Base-by-base conservation (phyloP, 1,140 invertebrate genomes). In the Sminthurides bifidus region DNA sequence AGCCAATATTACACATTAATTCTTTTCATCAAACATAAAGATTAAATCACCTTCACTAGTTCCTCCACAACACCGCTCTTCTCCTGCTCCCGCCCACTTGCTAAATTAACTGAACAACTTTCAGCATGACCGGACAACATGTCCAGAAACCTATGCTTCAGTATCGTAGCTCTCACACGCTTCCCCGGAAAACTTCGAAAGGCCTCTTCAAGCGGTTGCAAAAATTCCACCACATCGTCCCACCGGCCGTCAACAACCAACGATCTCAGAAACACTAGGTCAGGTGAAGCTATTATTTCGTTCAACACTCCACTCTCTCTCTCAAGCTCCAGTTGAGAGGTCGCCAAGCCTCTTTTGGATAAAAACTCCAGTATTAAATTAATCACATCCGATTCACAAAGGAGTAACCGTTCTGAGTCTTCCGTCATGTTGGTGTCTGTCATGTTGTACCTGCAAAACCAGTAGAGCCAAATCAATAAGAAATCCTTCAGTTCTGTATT, bases 241-340 rank as follows among this genome's bases (percentile, higher is more conserved):
- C 93, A 97, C 73, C 95, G 91, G 24, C 94, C 94, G 72, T 97
- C 93, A 12, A 97, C 77, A 61, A 97, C 93, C 12, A 97, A 77
- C 43, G 88, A 92, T 14, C 94, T 77, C 3, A 97, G 75, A 69
- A 96, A 97, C 0, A 97, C 76, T 1, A 93, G 80, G 70, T 97
- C 94, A 2, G 70, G 95, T 87, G 26, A 91, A 74, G 77, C 84
- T 81, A 73, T 89, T 74, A 67, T 81, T 21, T 79, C 91, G 74
- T 97, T 98, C 67, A 96, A 92, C 21, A 96, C 83, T 14, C 92
- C 92, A 0, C 92, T 92, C 73, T 98, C 93, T 23, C 92, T 75
- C 73, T 98, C 93, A 41, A 97, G 69, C 10, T 87, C 86, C 30
- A 97, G 73, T 77, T 96, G 88, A 43, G 56, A 23, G n/a, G 52